Evolutionary conservation across 2,113 vertebrate species (phyloP).

Genomic region (Hymenochirus boettgeri): DNA sequence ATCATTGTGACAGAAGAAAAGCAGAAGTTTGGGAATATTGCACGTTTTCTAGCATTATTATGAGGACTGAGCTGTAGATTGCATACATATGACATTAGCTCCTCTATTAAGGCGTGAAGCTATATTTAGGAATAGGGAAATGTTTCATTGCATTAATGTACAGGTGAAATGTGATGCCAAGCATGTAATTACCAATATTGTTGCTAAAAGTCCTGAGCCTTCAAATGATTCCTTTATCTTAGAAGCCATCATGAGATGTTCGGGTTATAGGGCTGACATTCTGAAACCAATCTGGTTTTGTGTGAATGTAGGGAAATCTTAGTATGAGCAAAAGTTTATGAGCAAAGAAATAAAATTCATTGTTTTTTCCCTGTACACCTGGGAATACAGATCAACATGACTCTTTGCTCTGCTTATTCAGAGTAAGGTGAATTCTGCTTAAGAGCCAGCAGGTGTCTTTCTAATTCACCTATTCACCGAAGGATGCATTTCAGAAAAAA

Average conservation of each 20-base stretch:
- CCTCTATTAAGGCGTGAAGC: slow-evolving; percentile 31
- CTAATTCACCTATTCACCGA: no score
- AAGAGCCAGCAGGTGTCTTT: no score
- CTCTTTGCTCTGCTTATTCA: no score
- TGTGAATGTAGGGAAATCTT: background rate
- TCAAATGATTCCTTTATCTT: slow-evolving; percentile 40
- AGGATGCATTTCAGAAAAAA: no score
- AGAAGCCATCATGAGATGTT: slow-evolving; percentile 14
- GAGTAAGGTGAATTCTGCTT: no score
- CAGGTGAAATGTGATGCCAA: slow-evolving; percentile 41
- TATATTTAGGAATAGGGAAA: slow-evolving; percentile 43
- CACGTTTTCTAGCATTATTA: slow-evolving; percentile 18
- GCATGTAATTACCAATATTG: slow-evolving; percentile 42
- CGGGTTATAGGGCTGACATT: slow-evolving; percentile 37
- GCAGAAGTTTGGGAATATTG: slow-evolving; percentile 19
- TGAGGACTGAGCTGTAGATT: slow-evolving; percentile 24
- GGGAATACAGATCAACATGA: no score
- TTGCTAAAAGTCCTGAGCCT: slow-evolving; percentile 42
- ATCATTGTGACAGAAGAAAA: slow-evolving; percentile 31
- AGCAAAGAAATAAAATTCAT: no score
- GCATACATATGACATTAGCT: slow-evolving; percentile 39
- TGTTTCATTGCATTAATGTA: slow-evolving; percentile 40
- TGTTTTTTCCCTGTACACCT: no score
- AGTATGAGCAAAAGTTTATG: no score
- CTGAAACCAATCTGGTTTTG: slow-evolving; percentile 31